Evolutionary conservation across 2,888 invertebrate genomes (phyloP).

Genomic region (Drosophila infuscata): DNA sequence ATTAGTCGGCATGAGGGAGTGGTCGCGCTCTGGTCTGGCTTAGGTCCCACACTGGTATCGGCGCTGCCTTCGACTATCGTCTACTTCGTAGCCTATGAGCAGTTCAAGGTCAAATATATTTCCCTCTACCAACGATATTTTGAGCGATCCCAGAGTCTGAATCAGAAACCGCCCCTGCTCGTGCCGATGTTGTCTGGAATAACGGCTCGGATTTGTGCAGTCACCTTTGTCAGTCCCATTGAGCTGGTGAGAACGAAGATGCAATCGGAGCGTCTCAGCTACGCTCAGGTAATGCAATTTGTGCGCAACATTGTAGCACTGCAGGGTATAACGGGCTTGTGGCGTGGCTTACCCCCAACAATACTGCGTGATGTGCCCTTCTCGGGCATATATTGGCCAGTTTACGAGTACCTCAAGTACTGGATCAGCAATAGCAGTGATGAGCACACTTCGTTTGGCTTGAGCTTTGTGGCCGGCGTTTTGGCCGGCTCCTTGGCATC

Average conservation of each 20-base stretch:
- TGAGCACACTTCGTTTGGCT: conserved; percentile 88
- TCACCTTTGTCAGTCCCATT: conserved; percentile 95
- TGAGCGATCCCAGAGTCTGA: neutral
- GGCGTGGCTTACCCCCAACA: conserved; percentile 88
- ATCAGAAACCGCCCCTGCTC: conserved; percentile 87
- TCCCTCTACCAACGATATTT: conserved; percentile 66
- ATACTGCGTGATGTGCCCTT: conserved; percentile 83
- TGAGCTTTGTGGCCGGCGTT: conserved; percentile 92
- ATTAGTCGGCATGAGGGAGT: conserved; percentile 96
- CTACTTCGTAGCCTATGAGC: conserved; percentile 99
- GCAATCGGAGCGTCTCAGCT: conserved; percentile 96
- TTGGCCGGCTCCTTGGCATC: conserved; percentile 96
- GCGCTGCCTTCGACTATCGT: conserved; percentile 98
- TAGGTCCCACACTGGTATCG: conserved; percentile 97
- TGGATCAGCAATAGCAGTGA: conserved; percentile 85
- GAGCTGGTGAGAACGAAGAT: conserved; percentile 99
- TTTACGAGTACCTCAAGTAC: conserved; percentile 91
- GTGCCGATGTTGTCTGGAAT: conserved; percentile 94
- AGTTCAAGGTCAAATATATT: conserved; percentile 89
- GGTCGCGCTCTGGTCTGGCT: conserved; percentile 97
- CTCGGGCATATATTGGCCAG: conserved; percentile 95
- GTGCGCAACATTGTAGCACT: conserved; percentile 87
- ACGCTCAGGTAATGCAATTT: conserved; percentile 87
- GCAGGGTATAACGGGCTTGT: conserved; percentile 92
- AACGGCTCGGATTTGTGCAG: conserved; percentile 92